phyloP scores from a whole-genome alignment of 2,113 vertebrate species.

The Lethenteron camtschaticum region DNA sequence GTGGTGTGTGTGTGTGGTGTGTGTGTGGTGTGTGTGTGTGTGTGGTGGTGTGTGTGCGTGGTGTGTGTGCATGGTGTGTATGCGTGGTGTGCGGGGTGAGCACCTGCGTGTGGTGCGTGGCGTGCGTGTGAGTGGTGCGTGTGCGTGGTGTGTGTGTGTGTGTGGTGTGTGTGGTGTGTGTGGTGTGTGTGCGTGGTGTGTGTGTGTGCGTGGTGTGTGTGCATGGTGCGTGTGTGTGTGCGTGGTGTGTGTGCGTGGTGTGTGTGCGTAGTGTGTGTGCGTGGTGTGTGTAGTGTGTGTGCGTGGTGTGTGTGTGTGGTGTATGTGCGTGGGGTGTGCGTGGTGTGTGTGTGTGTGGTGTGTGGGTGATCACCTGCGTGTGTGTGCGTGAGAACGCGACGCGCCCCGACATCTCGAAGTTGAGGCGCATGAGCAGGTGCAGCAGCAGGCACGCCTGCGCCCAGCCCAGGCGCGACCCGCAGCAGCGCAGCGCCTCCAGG shows the following conservation, averaged over 20 bases:
- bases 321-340: neutral
- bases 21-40: neutral
- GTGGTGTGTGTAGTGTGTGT: neutral
- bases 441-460: constrained; percentile 4
- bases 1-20: neutral
- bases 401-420: constrained; percentile 1
- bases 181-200: no score
- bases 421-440: constrained; percentile 4
- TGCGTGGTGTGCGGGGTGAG: neutral
- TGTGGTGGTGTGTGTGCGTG: neutral
- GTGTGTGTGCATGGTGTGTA: neutral
- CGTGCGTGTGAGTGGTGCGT: no score
- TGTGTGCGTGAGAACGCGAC: neutral
- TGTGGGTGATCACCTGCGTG: neutral
- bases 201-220: neutral
- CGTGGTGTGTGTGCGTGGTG: neutral
- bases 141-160: neutral
- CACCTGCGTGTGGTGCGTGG: neutral
- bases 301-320: neutral
- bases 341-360: neutral
- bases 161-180: neutral
- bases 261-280: neutral
- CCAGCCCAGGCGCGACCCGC: neutral
- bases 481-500: neutral
- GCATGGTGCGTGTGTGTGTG: neutral